Percentiles rank a stretch among this genome's conserved stretches.
Conservation (phyloP, 2,888 invertebrate species). For the Platycheirus rosarum region DNA sequence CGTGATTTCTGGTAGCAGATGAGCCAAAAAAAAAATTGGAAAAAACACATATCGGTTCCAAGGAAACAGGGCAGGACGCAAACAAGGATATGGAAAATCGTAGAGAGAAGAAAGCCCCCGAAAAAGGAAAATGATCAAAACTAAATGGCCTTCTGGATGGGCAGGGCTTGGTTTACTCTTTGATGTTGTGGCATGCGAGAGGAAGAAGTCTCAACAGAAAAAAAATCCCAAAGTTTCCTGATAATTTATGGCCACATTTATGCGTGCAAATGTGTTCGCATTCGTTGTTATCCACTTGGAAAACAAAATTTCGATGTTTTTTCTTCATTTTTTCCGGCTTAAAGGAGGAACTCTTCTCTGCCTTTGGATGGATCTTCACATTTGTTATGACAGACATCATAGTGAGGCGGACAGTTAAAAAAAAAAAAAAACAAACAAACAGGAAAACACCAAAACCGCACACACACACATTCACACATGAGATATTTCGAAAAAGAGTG, state of each 20-base stretch:
- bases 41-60: constrained; percentile 1
- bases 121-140: constrained; percentile 68
- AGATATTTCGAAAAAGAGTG: constrained; percentile 46
- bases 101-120: constrained; percentile 30
- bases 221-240: constrained; percentile 56
- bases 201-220: neutral
- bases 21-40: neutral
- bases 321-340: neutral
- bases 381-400: constrained; percentile 81
- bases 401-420: constrained; percentile 76
- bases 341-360: no score
- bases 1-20: constrained; percentile 63
- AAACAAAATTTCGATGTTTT: constrained; percentile 41
- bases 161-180: constrained; percentile 7
- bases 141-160: constrained; percentile 61
- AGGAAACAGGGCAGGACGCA: constrained; percentile 30
- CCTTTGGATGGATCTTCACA: constrained; percentile 76
- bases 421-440: constrained; percentile 72
- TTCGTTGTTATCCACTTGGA: constrained; percentile 56
- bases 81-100: constrained; percentile 35
- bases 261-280: constrained; percentile 72
- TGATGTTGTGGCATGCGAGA: neutral
- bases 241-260: constrained; percentile 73
- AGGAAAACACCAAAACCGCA: constrained; percentile 1
- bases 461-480: constrained; percentile 18